A percentile compares a stretch with the other conserved stretches of the same genome.
Evolutionary conservation across 64 coral and sea anemone genomes (phyloP).

Genomic region (Dendrophyllia cribrosa): DNA sequence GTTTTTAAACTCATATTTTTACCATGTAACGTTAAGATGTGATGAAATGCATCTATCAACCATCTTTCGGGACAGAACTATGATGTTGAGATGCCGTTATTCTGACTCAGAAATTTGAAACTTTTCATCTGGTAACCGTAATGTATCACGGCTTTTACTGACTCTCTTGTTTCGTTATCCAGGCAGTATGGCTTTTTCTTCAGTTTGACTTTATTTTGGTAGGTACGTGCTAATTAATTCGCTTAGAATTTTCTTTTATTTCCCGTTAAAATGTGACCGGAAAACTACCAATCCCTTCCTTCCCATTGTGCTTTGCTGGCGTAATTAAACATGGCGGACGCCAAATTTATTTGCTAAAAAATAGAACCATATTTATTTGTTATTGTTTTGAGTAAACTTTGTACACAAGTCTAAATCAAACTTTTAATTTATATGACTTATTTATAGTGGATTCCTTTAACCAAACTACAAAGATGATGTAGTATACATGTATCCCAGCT

Average conservation of each 20-base stretch:
- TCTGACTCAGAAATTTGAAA: background rate
- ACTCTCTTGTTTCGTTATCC: background rate
- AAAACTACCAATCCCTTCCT: too few relatives aligned
- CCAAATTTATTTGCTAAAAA: background rate
- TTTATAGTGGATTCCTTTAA: background rate
- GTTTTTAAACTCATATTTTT: background rate
- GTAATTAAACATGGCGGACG: background rate
- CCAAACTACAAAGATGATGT: too few relatives aligned
- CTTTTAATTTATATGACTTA: background rate
- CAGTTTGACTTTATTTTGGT: background rate
- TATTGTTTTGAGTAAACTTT: background rate
- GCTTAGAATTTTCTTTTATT: background rate
- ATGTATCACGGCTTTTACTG: background rate
- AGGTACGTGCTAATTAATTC: background rate
- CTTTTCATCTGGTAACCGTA: background rate
- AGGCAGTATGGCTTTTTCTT: constrained; percentile 5
- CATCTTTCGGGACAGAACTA: constrained; percentile 33
- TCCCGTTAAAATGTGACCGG: background rate
- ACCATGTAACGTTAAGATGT: background rate
- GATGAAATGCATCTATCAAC: constrained; percentile 43
- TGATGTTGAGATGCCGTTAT: constrained; percentile 11
- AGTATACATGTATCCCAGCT: too few relatives aligned
- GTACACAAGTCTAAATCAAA: too few relatives aligned
- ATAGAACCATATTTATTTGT: too few relatives aligned
- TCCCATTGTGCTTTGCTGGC: constrained; percentile 29